Evolutionary conservation across 2,113 vertebrate genomes (phyloP).

Genomic region (Haplochromis vanheusdeni): DNA sequence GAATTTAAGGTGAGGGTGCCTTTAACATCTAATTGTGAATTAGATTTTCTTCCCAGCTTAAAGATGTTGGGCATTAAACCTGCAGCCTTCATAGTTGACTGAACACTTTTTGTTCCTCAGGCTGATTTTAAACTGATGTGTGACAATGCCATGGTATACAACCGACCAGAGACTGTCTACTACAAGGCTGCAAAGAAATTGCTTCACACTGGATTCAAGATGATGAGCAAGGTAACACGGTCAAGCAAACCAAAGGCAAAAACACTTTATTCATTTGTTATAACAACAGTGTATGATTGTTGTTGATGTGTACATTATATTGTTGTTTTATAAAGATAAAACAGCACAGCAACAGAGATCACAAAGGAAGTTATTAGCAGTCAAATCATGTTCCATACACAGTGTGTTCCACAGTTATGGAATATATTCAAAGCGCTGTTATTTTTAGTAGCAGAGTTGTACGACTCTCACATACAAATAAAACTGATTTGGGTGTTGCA

Average conservation of each 20-base stretch:
- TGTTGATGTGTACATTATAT: neutral
- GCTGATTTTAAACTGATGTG: slow-evolving; percentile 99
- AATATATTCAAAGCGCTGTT: neutral
- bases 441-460: neutral
- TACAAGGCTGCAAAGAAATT: slow-evolving; percentile 98
- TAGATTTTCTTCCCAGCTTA: neutral
- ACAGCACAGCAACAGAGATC: neutral
- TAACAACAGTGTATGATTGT: neutral
- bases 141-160: slow-evolving; percentile 98
- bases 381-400: neutral
- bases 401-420: neutral
- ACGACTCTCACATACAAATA: neutral
- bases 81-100: neutral
- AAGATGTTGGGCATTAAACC: neutral
- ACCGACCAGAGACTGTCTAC: slow-evolving; percentile 96
- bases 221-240: slow-evolving; percentile 98
- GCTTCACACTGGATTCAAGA: slow-evolving; percentile 97
- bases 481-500: neutral
- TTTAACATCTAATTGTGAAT: neutral
- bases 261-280: neutral
- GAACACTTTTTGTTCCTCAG: slow-evolving; percentile 61
- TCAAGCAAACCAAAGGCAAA: neutral
- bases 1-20: slow-evolving; percentile 86
- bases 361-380: neutral
- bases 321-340: neutral